Conservation (phyloP, 2,888 invertebrate genomes). For the Protonemura montana region DNA sequence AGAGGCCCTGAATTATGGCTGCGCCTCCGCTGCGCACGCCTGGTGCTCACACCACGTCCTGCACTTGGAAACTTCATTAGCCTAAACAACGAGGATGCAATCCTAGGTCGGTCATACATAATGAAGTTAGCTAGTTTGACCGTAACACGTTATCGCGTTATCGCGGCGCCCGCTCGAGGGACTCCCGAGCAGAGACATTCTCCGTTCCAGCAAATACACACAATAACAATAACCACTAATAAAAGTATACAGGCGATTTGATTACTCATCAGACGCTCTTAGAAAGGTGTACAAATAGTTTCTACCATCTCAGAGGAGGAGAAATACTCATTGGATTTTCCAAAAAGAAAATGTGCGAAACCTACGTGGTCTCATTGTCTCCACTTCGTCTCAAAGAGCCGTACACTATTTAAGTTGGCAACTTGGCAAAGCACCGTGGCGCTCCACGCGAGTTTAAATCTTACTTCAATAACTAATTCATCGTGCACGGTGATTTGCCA, state of each 20-base stretch:
- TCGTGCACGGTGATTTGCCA: background rate
- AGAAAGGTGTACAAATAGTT: too few species aligned
- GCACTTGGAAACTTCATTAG: slow-evolving; percentile 15
- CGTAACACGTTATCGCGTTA: background rate
- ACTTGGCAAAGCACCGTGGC: background rate
- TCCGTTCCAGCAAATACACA: too few species aligned
- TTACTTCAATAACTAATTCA: slow-evolving; percentile 4
- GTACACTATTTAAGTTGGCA: background rate
- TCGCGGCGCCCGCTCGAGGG: background rate
- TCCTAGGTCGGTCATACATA: background rate
- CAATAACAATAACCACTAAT: too few species aligned
- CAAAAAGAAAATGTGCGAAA: too few species aligned
- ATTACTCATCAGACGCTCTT: too few species aligned
- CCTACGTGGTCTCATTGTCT: background rate
- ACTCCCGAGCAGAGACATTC: background rate
- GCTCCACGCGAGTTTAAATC: background rate
- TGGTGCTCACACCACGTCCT: background rate
- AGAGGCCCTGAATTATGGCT: too few species aligned
- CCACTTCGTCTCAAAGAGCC: background rate
- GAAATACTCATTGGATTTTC: too few species aligned
- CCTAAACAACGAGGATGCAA: background rate
- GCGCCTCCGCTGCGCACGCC: too few species aligned
- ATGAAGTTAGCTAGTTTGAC: background rate
- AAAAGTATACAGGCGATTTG: too few species aligned
- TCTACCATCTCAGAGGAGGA: too few species aligned